Base-by-base conservation (phyloP, 2,113 vertebrate genomes). In the Microtus richardsoni region DNA sequence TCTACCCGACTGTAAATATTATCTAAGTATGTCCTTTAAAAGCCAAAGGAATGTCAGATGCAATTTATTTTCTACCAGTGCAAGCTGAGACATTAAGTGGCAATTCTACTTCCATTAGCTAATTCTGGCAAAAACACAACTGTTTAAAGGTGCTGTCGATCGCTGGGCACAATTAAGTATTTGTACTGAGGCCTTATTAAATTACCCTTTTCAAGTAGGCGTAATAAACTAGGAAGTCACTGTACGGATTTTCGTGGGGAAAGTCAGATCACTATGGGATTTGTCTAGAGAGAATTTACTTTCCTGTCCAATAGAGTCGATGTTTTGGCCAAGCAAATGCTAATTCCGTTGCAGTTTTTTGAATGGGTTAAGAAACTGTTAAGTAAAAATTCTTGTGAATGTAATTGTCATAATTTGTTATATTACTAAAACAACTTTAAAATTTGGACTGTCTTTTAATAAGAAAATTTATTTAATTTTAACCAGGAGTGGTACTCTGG, bases 131-230 rank as follows among this genome's bases (percentile, higher is more conserved):
- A 99, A 99, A 99, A 98, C 98, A 97, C 98, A 98, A 98, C 98
- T 99, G 98, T 99, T 99, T 99, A 99, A 99, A 99, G 99, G 98
- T 98, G 98, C 98, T 99, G 99, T 99, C 99, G 99, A 99, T 99
- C 99, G 98, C 98, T 98, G 98, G 99, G 99, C 98, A 98, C 99
- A 99, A 99, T 99, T 99, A 99, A 99, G 99, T 99, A 99, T 99
- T 99, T 98, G 98, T 99, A 99, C 98, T 98, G 99, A 99, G 99
- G 99, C 99, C 98, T 99, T 99, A 99, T 99, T 99, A 99, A 99
- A 99, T 99, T 98, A 99, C 98, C 98, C 98, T 99, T 99, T 99
- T 98, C 98, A 99, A 98, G 98, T 96, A 97, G 97, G 97, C 95
- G 98, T 99, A 99, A 99, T 99, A 98, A 99, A 99, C 98, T 99